Conservation (phyloP, 2,113 vertebrate species). For the Gymnorhina tibicen region DNA sequence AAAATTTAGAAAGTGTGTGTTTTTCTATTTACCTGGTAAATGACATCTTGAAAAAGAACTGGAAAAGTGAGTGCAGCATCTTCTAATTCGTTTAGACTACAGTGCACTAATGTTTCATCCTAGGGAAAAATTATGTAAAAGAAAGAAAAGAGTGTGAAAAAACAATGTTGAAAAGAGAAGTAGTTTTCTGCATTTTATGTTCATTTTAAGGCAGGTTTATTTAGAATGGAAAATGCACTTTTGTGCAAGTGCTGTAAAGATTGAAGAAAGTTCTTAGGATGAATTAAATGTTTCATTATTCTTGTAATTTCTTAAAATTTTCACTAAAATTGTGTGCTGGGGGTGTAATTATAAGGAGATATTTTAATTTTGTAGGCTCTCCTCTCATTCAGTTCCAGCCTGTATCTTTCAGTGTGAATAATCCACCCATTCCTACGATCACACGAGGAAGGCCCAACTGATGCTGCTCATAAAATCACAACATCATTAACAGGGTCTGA, state of each 20-base stretch:
- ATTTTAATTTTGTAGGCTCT: neutral
- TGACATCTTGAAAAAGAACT: slow-evolving; percentile 99
- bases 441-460: neutral
- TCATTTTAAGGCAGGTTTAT: neutral
- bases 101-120: slow-evolving; percentile 99
- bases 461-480: neutral
- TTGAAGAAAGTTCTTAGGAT: neutral
- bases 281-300: neutral
- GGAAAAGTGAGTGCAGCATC: slow-evolving; percentile 98
- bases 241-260: neutral
- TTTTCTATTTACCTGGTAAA: slow-evolving; percentile 87
- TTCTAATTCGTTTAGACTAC: slow-evolving; percentile 97
- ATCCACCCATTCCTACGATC: rapidly evolving
- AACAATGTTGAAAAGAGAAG: neutral
- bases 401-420: neutral
- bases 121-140: slow-evolving; percentile 6
- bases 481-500: neutral
- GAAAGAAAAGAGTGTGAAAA: neutral
- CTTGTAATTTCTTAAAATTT: neutral
- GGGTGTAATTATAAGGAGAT: neutral
- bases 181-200: neutral
- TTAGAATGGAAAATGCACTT: neutral
- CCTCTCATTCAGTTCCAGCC: neutral
- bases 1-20: rapidly evolving
- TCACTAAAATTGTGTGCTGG: neutral